These are phyloP conservation scores for Seira musarum DNA, from an alignment of 2,888 invertebrate species.

Conservation along the genomic window DNA sequence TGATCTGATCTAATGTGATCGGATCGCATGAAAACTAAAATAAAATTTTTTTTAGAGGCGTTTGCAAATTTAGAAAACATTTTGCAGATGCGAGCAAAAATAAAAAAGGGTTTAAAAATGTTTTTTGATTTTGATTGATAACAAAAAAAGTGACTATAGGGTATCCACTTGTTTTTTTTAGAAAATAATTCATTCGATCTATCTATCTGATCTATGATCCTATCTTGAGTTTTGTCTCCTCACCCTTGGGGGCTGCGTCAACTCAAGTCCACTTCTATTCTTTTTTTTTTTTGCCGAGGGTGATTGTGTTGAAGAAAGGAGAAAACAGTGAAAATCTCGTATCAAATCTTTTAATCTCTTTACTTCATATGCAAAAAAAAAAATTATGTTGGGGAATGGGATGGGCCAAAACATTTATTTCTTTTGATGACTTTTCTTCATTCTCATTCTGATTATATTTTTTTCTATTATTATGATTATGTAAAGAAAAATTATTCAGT, in stretches of 20 bases:
- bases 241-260: constrained; percentile 51
- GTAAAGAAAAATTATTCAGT: background rate
- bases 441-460: no score
- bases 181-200: no score
- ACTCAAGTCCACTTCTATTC: no score
- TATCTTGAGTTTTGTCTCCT: no score
- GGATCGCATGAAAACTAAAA: no score
- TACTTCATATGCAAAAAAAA: background rate
- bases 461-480: background rate
- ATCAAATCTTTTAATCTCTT: background rate
- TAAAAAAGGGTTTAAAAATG: background rate
- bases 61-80: no score
- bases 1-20: no score
- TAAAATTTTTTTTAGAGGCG: no score
- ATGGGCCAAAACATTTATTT: background rate
- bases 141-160: background rate
- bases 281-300: no score
- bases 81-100: no score
- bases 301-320: background rate
- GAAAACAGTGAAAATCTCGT: background rate
- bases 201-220: no score
- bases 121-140: background rate
- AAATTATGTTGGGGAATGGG: background rate
- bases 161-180: background rate
- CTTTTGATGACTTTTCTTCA: background rate